phyloP scores from a whole-genome alignment of 2,888 invertebrate genomes.

The Chalcosyrphus nemorum region DNA sequence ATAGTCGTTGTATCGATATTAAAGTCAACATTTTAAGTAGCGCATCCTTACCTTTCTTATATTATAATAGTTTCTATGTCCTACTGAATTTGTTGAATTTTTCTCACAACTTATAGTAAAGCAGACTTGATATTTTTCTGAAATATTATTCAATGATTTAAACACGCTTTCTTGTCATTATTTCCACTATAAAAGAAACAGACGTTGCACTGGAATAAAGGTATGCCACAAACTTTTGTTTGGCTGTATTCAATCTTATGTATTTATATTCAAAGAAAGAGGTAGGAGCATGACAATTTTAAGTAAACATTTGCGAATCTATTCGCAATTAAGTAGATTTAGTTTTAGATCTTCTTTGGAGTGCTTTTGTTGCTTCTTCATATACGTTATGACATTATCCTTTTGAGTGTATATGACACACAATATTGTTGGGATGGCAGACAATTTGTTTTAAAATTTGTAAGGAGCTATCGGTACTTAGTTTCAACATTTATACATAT shows the following conservation, averaged over 20 bases:
- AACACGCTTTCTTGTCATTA: no score
- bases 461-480: not conserved
- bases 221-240: not conserved
- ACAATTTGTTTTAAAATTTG: constrained; percentile 11
- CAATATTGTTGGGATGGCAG: not conserved
- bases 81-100: no score
- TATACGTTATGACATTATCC: not conserved
- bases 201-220: not conserved
- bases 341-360: constrained; percentile 67
- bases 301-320: constrained; percentile 72
- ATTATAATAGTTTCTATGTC: no score
- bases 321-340: constrained; percentile 73
- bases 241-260: constrained; percentile 13
- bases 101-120: no score
- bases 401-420: not conserved
- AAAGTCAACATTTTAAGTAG: no score
- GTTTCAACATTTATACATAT: constrained; percentile 13
- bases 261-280: constrained; percentile 19
- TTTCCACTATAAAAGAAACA: not conserved
- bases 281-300: constrained; percentile 11
- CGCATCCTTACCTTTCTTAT: no score
- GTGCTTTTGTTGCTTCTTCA: constrained; percentile 9
- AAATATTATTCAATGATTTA: no score
- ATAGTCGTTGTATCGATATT: no score
- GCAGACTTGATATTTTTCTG: no score